These are phyloP conservation scores for Synergus japonicus DNA, from an alignment of 2,888 invertebrate genomes.

Conservation along the genomic window DNA sequence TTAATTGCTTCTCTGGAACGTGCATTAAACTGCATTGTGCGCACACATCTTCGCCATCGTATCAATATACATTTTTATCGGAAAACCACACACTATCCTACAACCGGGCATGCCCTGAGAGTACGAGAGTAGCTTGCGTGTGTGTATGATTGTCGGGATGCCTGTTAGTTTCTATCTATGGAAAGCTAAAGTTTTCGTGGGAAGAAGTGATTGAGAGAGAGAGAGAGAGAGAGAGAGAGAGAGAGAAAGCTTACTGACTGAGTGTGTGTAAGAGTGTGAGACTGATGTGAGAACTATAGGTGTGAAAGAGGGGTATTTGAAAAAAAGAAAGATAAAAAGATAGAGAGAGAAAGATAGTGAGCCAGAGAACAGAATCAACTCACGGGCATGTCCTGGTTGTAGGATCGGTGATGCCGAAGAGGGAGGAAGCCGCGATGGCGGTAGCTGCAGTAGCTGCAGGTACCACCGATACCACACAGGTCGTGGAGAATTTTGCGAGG, in stretches of 20 bases:
- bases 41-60: not conserved
- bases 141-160: constrained; percentile 55
- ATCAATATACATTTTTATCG: constrained; percentile 33
- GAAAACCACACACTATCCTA: constrained; percentile 72
- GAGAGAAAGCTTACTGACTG: not conserved
- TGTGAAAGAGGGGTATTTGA: constrained; percentile 49
- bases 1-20: not conserved
- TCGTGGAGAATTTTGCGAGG: constrained; percentile 74
- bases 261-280: constrained; percentile 40
- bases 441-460: constrained; percentile 58
- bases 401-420: constrained; percentile 76
- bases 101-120: constrained; percentile 77
- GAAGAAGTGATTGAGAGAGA: constrained; percentile 42
- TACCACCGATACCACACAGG: constrained; percentile 65
- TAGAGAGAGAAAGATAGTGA: constrained; percentile 61
- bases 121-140: constrained; percentile 75
- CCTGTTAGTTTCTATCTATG: constrained; percentile 46
- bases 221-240: constrained; percentile 43
- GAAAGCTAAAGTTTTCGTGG: constrained; percentile 38
- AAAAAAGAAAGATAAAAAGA: constrained; percentile 42
- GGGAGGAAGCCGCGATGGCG: constrained; percentile 72
- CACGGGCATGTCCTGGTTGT: constrained; percentile 77
- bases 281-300: constrained; percentile 45
- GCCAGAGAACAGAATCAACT: constrained; percentile 49
- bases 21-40: not conserved